Evolutionary conservation across 2,797 vertebrate species (phyloP).

Genomic region (Melanotaenia trifasciata): DNA sequence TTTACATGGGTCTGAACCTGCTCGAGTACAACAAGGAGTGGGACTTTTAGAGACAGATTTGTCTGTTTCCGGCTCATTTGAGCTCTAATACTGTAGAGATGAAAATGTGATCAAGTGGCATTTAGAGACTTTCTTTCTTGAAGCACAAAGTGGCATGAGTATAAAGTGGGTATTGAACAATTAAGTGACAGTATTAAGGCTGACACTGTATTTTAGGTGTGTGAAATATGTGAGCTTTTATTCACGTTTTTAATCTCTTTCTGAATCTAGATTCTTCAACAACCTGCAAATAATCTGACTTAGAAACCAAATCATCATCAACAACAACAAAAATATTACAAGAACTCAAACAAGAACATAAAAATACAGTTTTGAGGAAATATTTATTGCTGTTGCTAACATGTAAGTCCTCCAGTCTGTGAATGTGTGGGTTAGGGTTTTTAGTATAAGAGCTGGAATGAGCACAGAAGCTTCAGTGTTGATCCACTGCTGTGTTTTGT

Average conservation of each 20-base stretch:
- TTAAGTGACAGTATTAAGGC: no score
- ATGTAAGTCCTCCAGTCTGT: background rate
- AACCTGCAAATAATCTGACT: background rate
- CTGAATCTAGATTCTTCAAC: background rate
- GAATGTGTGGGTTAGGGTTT: background rate
- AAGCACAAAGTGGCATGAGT: no score
- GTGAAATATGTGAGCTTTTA: no score
- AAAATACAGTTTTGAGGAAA: background rate
- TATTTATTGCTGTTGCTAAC: background rate
- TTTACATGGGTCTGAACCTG: background rate
- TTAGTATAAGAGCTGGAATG: background rate
- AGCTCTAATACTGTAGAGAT: background rate
- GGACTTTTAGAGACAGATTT: conserved; percentile 4
- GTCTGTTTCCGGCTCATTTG: background rate
- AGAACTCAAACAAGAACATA: background rate
- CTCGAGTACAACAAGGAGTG: background rate
- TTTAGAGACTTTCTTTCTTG: background rate
- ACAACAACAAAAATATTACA: no score
- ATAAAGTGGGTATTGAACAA: no score
- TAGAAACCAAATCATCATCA: background rate
- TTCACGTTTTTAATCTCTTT: background rate
- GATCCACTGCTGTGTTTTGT: background rate
- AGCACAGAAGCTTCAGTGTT: background rate
- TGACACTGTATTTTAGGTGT: no score
- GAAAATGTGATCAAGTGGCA: background rate